Base-by-base conservation (phyloP, 2,888 invertebrate species). In the Nomada fucata region DNA sequence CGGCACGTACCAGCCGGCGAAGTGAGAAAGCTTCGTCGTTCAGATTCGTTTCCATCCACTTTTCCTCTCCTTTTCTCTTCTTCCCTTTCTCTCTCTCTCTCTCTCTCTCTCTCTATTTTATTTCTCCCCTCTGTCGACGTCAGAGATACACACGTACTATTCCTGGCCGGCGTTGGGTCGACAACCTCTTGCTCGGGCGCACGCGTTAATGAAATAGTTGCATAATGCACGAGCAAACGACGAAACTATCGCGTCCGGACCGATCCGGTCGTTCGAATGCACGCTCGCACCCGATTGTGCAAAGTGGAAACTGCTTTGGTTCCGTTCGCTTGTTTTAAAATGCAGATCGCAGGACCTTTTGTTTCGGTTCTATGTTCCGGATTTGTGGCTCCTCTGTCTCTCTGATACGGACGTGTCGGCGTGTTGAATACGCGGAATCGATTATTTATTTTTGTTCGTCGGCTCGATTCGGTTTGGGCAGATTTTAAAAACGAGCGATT, bases 121-220 rank as follows among this genome's bases (percentile, higher is more conserved):
- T 36, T 29, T 7, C 29, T 1, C 36, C 29, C 7, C 29, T 7
- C 29, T 18, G 2, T 3, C 26, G 26, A 23, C 20, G 55, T 47
- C 47, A 47, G 20, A 23, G 44, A 18, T 42, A 13, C 7, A 13
- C 18, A 23, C 36, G 1, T 36, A 36, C 65, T 74, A 67, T 69
- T 69, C 63, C 53, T 53, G 69, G 70, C 29, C 36, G 7, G n/a
- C 15, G 10, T 10, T 29, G 42, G 78, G 74, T 83, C 82, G 50
- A 77, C 57, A 74, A 78, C 70, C 74, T 53, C 13, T 63, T n/a
- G 69, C 52, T 9, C 29, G 26, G 4, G 20, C 53, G 47, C 47
- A 47, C 70, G 72, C 73, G 73, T 82, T 77, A 82, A 82, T 77
- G 77, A 82, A 82, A 83, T 78, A 67, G 53, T 83, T 83, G 83